These are phyloP conservation scores for Lytechinus variegatus DNA, from an alignment of 35 echinoderm and acorn worm genomes.

Conservation along the genomic window DNA sequence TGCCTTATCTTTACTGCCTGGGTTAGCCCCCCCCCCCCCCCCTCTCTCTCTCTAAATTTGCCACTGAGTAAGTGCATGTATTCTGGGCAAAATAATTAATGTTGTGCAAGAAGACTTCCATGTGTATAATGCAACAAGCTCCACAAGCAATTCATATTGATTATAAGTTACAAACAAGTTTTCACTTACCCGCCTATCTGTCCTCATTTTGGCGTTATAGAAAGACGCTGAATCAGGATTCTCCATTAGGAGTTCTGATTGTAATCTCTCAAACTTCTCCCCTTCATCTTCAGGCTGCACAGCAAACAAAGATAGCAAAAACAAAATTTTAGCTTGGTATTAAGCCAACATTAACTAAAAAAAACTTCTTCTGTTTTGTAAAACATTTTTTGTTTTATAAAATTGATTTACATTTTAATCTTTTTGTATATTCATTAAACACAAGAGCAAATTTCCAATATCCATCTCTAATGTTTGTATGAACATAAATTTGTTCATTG, in stretches of 20 bases:
- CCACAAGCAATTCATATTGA: too few species aligned
- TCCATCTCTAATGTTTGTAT: too few species aligned
- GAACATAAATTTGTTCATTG: too few species aligned
- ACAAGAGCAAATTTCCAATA: neutral
- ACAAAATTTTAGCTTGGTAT: neutral
- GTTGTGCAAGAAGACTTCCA: neutral
- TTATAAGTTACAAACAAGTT: neutral
- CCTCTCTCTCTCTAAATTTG: too few species aligned
- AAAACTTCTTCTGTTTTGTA: neutral
- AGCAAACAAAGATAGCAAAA: constrained; percentile 40
- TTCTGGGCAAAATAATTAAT: neutral
- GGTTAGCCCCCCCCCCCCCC: too few species aligned
- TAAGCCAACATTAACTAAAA: neutral
- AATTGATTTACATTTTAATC: too few species aligned
- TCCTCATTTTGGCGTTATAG: constrained; percentile 95
- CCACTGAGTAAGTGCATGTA: too few species aligned
- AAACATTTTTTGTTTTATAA: too few species aligned
- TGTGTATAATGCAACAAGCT: too few species aligned
- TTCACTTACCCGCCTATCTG: constrained; percentile 87
- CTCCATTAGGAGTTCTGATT: constrained; percentile 84
- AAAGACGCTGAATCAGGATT: constrained; percentile 92
- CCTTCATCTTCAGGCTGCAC: constrained; percentile 99
- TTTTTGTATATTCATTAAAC: neutral
- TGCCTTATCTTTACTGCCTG: too few species aligned
- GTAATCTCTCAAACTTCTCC: constrained; percentile 95